phyloP scores from a whole-genome alignment of 2,888 invertebrate species.

The Tinea semifulvella region DNA sequence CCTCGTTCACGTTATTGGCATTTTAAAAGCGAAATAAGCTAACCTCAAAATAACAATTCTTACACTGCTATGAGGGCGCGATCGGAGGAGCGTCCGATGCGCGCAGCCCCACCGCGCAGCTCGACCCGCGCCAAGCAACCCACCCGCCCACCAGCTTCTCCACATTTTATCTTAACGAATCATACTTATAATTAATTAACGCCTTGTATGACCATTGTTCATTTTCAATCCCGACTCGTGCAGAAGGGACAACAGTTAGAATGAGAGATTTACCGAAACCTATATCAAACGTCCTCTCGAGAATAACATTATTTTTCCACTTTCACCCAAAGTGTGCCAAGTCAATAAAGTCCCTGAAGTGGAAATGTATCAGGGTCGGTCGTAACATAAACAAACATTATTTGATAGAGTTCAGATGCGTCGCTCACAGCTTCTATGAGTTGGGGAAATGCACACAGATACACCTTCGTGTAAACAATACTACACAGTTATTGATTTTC shows the following conservation, averaged over 20 bases:
- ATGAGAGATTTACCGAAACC: background rate
- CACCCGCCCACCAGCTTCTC: slow-evolving; percentile 16
- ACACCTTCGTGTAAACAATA: background rate
- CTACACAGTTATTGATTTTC: background rate
- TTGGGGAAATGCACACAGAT: slow-evolving; percentile 1
- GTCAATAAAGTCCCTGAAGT: slow-evolving; percentile 10
- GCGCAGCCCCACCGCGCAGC: slow-evolving; percentile 28
- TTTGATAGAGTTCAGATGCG: background rate
- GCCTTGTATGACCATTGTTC: background rate
- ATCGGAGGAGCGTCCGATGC: slow-evolving; percentile 44
- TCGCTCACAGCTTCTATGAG: background rate
- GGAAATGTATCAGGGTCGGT: slow-evolving; percentile 10
- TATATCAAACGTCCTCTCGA: slow-evolving; percentile 1
- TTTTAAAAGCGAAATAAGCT: slow-evolving; percentile 33
- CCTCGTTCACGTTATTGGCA: slow-evolving; percentile 38
- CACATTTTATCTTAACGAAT: slow-evolving; percentile 1
- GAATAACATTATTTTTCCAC: background rate
- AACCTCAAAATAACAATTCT: slow-evolving; percentile 64
- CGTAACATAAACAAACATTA: slow-evolving; percentile 13
- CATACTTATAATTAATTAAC: slow-evolving; percentile 12
- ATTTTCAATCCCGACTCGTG: background rate
- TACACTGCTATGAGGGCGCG: slow-evolving; percentile 54
- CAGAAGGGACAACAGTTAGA: background rate
- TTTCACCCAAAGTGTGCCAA: background rate
- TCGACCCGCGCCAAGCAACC: slow-evolving; percentile 26